Conservation (phyloP, 2,797 vertebrate genomes). For the Macropus fuliginosus region DNA sequence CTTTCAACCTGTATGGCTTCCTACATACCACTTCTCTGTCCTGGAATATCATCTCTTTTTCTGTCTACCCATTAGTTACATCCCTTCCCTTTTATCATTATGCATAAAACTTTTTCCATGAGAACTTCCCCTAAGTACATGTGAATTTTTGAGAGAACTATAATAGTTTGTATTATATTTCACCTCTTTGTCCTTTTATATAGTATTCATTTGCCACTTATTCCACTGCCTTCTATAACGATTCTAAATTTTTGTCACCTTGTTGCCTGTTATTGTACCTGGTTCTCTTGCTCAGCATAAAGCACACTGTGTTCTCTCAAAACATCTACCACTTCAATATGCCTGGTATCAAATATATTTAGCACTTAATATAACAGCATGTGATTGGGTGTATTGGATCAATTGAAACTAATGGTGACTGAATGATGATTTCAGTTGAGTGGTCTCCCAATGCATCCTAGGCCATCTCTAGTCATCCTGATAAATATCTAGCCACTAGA, state of each 20-base stretch:
- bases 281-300: not conserved
- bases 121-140: not conserved
- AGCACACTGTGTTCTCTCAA: not conserved
- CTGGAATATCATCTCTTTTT: not conserved
- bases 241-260: not conserved
- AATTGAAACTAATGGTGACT: not conserved
- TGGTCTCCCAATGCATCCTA: not conserved
- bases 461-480: too few relatives aligned
- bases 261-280: not conserved
- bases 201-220: not conserved
- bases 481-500: too few relatives aligned
- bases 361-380: not conserved
- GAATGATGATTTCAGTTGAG: not conserved
- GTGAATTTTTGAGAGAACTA: not conserved
- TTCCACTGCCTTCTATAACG: not conserved
- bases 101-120: not conserved
- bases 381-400: not conserved
- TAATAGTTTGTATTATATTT: not conserved
- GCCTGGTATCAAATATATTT: not conserved
- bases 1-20: not conserved
- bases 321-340: not conserved
- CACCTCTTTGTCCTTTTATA: not conserved
- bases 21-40: not conserved
- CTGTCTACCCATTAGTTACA: not conserved
- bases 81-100: not conserved